Evolutionary conservation across 2,797 vertebrate species (phyloP), one percentile per base, ranked within the genome.

Genomic region (Oreonectes daqikongensis): DNA sequence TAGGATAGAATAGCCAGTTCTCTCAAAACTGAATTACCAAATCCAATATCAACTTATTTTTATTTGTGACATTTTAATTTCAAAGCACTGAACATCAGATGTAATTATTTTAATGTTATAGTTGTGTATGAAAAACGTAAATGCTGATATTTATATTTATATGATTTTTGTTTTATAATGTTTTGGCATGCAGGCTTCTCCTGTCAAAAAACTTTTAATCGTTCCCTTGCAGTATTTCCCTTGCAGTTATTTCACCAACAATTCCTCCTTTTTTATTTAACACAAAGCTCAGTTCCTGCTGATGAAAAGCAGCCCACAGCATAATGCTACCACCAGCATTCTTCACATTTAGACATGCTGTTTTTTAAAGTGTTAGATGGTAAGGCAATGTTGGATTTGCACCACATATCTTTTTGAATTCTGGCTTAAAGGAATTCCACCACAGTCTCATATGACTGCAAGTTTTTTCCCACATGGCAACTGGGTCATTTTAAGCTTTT

Each of bases 241-340:
- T 52, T n/a, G n/a, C n/a, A n/a, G 10, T 17, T 22, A 46, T 61
- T 50, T n/a, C 17, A n/a, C 15, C 7, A 11, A 17, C 35, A 26
- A 48, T 20, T 50, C 35, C 24, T 28, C n/a, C n/a, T n/a, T 53
- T 20, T 28, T 57, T 28, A 57, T 63, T 63, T 73, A 50, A 63
- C 28, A 50, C 24, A 32, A 61, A 0, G 10, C n/a, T 32, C 26
- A 12, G 14, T 50, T 50, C 42, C 42, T 63, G 57, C n/a, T 50
- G 70, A 64, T 40, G 46, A 64, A 53, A 73, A 40, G 30, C 32
- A 52, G 71, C 35, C 26, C 46, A 38, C 46, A 15, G 22, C 32
- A 64, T 61, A 22, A 28, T 17, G n/a, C 46, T 63, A 22, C 15
- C 30, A 64, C 50, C 60, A 64, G 44, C 15, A 53, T 64, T 52